Conservation (phyloP, 2,797 vertebrate genomes). For the Enteromius unitaeniatus region DNA sequence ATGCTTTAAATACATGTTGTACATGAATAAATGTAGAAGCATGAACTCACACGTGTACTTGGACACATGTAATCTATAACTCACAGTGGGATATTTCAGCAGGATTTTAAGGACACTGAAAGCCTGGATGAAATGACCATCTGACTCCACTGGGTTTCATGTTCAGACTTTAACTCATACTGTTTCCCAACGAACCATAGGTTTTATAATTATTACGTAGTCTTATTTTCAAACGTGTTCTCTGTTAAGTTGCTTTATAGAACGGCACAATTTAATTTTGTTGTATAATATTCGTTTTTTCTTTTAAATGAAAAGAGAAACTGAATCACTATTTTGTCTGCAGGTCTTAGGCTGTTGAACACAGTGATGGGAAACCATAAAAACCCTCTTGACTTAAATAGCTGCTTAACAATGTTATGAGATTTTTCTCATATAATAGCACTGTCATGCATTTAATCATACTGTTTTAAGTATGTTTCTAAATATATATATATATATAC, state of each 20-base stretch:
- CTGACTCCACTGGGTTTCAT: conserved; percentile 47
- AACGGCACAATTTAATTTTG: background rate
- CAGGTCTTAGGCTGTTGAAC: conserved; percentile 8
- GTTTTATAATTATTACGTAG: conserved; percentile 37
- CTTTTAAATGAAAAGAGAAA: background rate
- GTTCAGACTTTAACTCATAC: conserved; percentile 39
- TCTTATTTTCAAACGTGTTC: conserved; percentile 26
- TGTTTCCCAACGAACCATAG: conserved; percentile 53
- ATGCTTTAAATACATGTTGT: background rate
- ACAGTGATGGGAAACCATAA: conserved; percentile 24
- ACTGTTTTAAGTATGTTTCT: too few relatives aligned
- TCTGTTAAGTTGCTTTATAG: background rate
- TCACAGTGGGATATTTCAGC: conserved; percentile 30
- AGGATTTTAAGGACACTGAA: conserved; percentile 18
- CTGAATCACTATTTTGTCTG: conserved; percentile 21
- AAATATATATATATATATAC: too few relatives aligned
- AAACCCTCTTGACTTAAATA: conserved; percentile 22
- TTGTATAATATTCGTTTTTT: background rate
- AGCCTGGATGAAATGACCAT: conserved; percentile 42
- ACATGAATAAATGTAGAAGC: background rate
- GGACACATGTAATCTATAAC: conserved; percentile 32
- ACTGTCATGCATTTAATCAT: background rate
- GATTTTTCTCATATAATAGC: conserved; percentile 14
- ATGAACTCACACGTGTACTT: conserved; percentile 2
- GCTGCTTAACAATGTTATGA: conserved; percentile 17